phyloP scores from a whole-genome alignment of 2,113 vertebrate genomes.

The Empidonax alnorum region DNA sequence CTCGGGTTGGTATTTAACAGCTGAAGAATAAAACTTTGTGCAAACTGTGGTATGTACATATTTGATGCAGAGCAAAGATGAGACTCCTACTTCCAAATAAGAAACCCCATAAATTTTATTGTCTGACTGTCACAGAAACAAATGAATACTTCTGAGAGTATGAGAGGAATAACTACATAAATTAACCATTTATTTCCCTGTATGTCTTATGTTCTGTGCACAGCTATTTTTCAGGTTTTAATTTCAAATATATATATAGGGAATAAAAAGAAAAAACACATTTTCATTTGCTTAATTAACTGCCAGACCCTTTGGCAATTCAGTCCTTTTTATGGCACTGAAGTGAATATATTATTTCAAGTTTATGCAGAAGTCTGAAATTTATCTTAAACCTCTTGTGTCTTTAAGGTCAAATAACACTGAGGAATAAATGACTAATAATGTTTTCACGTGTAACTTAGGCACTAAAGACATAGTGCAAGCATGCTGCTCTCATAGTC shows the following conservation, averaged over 20 bases:
- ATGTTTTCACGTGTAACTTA: not conserved
- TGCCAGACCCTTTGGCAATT: slow-evolving; percentile 18
- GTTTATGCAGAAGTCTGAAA: not conserved
- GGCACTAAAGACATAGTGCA: not conserved
- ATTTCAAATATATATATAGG: not conserved
- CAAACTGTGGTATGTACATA: not conserved
- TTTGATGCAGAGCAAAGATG: not conserved
- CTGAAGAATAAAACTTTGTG: not conserved
- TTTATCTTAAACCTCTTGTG: not conserved
- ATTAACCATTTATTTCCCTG: not conserved
- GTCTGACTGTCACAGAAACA: not conserved
- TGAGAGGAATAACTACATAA: not conserved
- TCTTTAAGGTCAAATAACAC: not conserved
- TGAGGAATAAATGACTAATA: not conserved
- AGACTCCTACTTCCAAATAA: not conserved
- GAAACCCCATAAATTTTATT: not conserved
- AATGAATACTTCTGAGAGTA: not conserved
- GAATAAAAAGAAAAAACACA: not conserved
- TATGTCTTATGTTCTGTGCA: not conserved
- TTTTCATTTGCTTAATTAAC: slow-evolving; percentile 41
- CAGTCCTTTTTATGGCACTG: not conserved
- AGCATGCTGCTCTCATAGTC: not conserved
- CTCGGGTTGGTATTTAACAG: not conserved
- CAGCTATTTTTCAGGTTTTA: not conserved
- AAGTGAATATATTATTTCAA: not conserved